These are phyloP conservation scores for Ginglymostoma cirratum DNA, from an alignment of 2,113 vertebrate species.

Conservation along the genomic window DNA sequence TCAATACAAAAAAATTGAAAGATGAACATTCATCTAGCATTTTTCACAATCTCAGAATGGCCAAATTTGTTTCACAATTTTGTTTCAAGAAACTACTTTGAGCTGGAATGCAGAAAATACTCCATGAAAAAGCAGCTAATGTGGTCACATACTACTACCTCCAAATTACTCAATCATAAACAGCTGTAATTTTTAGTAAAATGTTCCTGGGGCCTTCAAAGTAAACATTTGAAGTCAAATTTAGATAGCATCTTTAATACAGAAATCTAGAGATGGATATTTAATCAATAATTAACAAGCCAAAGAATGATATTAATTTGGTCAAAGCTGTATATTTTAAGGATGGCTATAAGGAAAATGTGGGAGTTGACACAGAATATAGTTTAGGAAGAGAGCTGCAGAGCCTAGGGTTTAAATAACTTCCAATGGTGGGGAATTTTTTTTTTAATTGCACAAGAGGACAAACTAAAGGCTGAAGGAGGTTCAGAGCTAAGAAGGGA, in stretches of 20 bases:
- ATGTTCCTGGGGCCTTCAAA: neutral
- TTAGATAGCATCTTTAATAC: neutral
- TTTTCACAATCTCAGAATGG: no score
- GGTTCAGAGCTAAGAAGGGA: neutral
- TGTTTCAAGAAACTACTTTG: no score
- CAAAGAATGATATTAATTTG: neutral
- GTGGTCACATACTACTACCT: neutral
- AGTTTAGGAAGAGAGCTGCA: neutral
- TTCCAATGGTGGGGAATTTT: neutral
- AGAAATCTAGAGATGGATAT: neutral
- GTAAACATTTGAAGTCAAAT: neutral
- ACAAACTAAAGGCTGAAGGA: neutral
- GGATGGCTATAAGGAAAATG: neutral
- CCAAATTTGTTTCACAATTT: no score
- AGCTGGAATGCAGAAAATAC: neutral
- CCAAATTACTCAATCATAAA: neutral
- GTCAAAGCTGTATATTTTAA: neutral
- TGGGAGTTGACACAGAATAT: neutral
- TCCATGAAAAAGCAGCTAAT: neutral
- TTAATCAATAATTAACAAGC: neutral
- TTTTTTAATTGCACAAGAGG: neutral
- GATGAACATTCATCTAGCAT: neutral
- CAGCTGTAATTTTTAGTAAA: neutral
- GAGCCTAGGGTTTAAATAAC: neutral
- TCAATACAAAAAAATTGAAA: neutral